These are phyloP conservation scores for Suillia variegata DNA, from an alignment of 2,888 invertebrate species.

Conservation along the genomic window DNA sequence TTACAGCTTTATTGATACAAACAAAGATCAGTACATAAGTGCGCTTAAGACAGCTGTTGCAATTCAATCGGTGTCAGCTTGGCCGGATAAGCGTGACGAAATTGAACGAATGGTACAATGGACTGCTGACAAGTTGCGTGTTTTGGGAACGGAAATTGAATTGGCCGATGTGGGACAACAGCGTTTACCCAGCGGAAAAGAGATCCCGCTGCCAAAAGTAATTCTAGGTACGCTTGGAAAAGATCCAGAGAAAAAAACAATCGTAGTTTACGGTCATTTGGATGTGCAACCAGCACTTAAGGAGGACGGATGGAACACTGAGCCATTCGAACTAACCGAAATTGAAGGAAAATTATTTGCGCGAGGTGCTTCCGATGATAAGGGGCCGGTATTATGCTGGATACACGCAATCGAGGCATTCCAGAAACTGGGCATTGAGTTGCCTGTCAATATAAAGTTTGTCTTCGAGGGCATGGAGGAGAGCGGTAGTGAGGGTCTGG, in stretches of 20 bases:
- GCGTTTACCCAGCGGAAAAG: conserved; percentile 71
- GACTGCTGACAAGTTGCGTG: conserved; percentile 72
- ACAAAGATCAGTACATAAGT: conserved; percentile 77
- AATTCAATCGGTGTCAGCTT: conserved; percentile 94
- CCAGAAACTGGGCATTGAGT: conserved; percentile 70
- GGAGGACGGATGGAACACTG: conserved; percentile 94
- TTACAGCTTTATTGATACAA: conserved; percentile 70
- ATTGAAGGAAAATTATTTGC: conserved; percentile 88
- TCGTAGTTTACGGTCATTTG: conserved; percentile 94
- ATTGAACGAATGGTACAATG: conserved; percentile 85
- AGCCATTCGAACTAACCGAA: conserved; percentile 90
- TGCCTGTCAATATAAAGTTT: conserved; percentile 84
- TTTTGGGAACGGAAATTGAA: conserved; percentile 73
- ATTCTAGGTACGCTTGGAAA: conserved; percentile 79
- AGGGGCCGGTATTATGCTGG: conserved; percentile 95
- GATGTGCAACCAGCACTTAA: conserved; percentile 96
- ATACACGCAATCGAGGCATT: conserved; percentile 90
- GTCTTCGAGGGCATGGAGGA: conserved; percentile 99
- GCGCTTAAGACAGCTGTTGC: conserved; percentile 84
- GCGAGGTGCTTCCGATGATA: conserved; percentile 92
- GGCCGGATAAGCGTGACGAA: conserved; percentile 80
- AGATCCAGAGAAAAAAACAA: conserved; percentile 87
- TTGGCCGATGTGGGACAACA: conserved; percentile 80
- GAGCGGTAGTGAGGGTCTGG: conserved; percentile 94
- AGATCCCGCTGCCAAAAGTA: conserved; percentile 83